Evolutionary conservation across 30 jellyfish, hydroid and myxozoan genomes (phyloP).

Genomic region (Turritopsis dohrnii): DNA sequence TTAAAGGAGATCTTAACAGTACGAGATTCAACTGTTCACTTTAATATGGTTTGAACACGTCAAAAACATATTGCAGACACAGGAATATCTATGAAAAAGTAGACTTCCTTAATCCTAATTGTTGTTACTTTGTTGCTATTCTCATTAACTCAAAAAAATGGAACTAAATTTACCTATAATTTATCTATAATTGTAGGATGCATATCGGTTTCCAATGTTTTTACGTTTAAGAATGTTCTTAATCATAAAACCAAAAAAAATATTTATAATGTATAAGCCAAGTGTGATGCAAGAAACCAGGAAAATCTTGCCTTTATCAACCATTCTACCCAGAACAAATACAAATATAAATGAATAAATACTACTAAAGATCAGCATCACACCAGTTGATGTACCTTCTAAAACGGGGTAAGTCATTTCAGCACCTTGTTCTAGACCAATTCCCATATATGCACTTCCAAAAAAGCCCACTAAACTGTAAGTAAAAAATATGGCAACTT

Average conservation of each 20-base stretch:
- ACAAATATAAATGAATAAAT: constrained; percentile 46
- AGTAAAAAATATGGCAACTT: constrained; percentile 24
- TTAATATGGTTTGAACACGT: too few species aligned
- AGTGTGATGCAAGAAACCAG: not conserved
- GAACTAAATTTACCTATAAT: not conserved
- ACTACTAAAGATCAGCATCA: constrained; percentile 56
- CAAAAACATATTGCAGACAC: too few species aligned
- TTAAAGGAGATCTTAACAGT: too few species aligned
- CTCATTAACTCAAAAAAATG: too few species aligned
- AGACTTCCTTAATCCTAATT: too few species aligned
- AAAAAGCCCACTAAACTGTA: constrained; percentile 32
- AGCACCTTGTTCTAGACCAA: constrained; percentile 74
- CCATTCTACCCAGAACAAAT: constrained; percentile 38
- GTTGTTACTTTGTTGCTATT: too few species aligned
- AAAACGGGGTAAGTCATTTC: constrained; percentile 78
- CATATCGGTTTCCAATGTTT: not conserved
- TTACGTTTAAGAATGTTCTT: not conserved
- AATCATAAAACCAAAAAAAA: not conserved
- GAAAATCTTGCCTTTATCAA: constrained; percentile 18
- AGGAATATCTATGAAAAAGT: too few species aligned
- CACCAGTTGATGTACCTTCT: constrained; percentile 60
- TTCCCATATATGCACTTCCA: constrained; percentile 43
- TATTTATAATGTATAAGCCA: not conserved
- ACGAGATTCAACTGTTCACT: too few species aligned
- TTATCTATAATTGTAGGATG: not conserved